Conservation (phyloP, 37 sponge, comb jelly and placozoan species). For the Theonella swinhoei region DNA sequence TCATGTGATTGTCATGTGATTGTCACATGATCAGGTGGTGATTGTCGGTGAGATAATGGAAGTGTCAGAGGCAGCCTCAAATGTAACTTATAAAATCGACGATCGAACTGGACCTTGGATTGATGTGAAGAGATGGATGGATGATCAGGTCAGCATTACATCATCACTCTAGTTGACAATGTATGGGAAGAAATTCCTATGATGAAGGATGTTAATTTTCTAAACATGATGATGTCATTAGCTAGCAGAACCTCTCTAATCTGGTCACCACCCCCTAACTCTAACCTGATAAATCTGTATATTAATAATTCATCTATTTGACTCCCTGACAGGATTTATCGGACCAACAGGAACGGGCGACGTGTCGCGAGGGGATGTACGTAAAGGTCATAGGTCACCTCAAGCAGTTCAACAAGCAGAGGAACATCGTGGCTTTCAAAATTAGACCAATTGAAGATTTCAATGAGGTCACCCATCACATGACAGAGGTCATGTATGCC, state of each 20-base stretch:
- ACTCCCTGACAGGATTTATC: constrained; percentile 27
- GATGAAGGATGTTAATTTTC: no score
- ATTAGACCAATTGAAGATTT: constrained; percentile 79
- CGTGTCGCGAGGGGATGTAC: constrained; percentile 79
- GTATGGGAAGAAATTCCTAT: no score
- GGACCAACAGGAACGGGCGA: constrained; percentile 31
- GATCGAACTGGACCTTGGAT: constrained; percentile 86
- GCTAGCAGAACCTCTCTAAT: no score
- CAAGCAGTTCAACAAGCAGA: constrained; percentile 75
- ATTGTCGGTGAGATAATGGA: constrained; percentile 85
- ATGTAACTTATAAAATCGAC: constrained; percentile 75
- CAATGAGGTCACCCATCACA: constrained; percentile 86
- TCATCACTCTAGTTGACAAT: no score
- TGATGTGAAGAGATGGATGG: constrained; percentile 75
- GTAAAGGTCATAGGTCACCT: constrained; percentile 81
- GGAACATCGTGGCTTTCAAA: constrained; percentile 66
- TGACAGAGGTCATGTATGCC: constrained; percentile 66
- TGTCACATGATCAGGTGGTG: no score
- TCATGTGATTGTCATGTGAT: no score
- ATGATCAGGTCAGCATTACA: constrained; percentile 71
- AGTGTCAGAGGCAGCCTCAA: constrained; percentile 71
- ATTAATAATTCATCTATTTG: no score
- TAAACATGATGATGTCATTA: no score
- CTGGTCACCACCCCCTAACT: no score
- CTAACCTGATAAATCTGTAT: no score